A percentile compares a stretch with the other conserved stretches of the same genome.
phyloP scores from a whole-genome alignment of 2,797 vertebrate genomes.

The Intellagama lesueurii region DNA sequence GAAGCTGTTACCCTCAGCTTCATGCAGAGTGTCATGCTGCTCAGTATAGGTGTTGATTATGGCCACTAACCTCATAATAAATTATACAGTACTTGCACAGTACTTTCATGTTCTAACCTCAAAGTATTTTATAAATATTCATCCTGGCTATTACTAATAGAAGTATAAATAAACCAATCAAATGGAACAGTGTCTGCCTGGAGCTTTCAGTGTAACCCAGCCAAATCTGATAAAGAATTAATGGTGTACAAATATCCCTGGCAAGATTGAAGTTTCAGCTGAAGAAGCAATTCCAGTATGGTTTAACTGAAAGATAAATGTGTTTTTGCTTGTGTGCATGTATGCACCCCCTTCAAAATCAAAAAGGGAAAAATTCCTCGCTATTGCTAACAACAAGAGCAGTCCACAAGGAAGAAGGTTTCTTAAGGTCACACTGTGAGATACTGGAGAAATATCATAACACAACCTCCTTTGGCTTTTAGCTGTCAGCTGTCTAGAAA shows the following conservation, averaged over 20 bases:
- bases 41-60: neutral
- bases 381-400: neutral
- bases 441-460: neutral
- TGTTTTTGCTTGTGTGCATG: no score
- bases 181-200: constrained; percentile 8
- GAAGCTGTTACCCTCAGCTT: no score
- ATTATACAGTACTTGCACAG: constrained; percentile 29
- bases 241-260: constrained; percentile 23
- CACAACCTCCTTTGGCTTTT: neutral
- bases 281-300: constrained; percentile 12
- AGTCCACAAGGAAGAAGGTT: neutral
- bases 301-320: neutral
- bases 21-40: neutral
- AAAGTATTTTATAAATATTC: constrained; percentile 28
- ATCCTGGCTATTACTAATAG: neutral
- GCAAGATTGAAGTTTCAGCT: constrained; percentile 24
- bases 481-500: neutral
- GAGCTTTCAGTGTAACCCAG: constrained; percentile 11
- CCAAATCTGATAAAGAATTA: constrained; percentile 40
- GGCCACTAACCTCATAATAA: constrained; percentile 41
- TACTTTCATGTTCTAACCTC: constrained; percentile 6
- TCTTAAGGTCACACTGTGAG: neutral
- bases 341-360: neutral
- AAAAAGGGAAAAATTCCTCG: neutral
- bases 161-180: constrained; percentile 19